Evolutionary conservation across 2,797 vertebrate genomes (phyloP).

Genomic region (Tauraco hartlaubi): DNA sequence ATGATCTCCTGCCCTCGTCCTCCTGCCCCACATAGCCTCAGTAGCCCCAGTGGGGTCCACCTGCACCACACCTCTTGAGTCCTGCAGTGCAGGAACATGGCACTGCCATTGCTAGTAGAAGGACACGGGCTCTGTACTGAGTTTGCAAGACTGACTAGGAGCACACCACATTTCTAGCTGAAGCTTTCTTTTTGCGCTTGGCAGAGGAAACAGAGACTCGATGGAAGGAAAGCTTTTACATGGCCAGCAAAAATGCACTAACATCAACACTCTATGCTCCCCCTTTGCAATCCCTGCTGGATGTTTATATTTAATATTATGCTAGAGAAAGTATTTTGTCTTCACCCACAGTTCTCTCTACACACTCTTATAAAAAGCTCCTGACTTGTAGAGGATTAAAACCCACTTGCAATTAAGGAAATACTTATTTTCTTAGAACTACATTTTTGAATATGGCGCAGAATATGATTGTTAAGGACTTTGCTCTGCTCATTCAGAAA

Average conservation of each 20-base stretch:
- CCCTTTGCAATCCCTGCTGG: neutral
- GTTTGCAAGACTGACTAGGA: neutral
- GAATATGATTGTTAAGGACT: neutral
- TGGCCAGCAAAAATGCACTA: neutral
- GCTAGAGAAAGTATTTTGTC: neutral
- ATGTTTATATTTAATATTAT: neutral
- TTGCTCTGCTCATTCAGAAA: neutral
- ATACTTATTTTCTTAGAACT: neutral
- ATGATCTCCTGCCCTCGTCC: rapidly evolving
- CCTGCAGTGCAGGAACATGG: neutral
- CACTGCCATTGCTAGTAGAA: neutral
- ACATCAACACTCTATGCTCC: neutral
- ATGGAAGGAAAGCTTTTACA: neutral
- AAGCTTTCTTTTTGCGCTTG: neutral
- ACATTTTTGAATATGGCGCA: neutral
- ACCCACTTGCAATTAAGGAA: neutral
- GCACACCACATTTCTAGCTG: neutral
- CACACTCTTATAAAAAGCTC: neutral
- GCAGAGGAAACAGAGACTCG: neutral
- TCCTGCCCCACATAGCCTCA: rapidly evolving
- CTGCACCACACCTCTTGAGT: neutral
- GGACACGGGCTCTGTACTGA: neutral
- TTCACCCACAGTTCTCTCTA: neutral
- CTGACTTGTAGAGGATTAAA: neutral
- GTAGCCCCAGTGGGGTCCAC: neutral